Evolutionary conservation across 2,113 vertebrate species (phyloP).

Genomic region (Anas platyrhynchos): DNA sequence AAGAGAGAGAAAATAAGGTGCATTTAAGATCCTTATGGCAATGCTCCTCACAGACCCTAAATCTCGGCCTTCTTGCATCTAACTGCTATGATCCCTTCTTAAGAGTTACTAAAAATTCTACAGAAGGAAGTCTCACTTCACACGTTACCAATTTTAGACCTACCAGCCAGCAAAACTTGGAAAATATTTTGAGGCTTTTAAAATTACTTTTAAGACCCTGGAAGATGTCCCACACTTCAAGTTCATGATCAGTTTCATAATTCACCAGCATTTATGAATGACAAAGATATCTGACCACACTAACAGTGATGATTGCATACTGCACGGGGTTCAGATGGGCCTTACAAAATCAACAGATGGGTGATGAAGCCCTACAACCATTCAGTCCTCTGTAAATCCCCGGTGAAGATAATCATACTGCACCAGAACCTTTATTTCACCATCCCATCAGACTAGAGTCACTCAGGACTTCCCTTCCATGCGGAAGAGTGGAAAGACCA

Average conservation of each 20-base stretch:
- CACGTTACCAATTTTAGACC: not conserved
- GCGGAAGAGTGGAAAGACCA: not conserved
- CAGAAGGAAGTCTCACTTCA: not conserved
- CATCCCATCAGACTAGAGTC: not conserved
- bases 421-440: not conserved
- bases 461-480: not conserved
- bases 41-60: not conserved
- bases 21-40: not conserved
- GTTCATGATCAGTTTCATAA: conserved; percentile 17
- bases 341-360: not conserved
- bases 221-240: not conserved
- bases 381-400: not conserved
- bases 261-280: not conserved
- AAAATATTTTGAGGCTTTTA: not conserved
- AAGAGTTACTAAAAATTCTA: not conserved
- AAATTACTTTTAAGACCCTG: not conserved
- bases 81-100: not conserved
- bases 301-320: not conserved
- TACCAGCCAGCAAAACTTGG: not conserved
- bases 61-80: not conserved
- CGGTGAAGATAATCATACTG: not conserved
- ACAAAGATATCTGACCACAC: not conserved
- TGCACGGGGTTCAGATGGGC: not conserved
- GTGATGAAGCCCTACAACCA: not conserved
- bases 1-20: not conserved